Evolutionary conservation across 1,140 invertebrate species (phyloP), one percentile per base, ranked within the genome.

Genomic region (Catajapyx aquilonaris): DNA sequence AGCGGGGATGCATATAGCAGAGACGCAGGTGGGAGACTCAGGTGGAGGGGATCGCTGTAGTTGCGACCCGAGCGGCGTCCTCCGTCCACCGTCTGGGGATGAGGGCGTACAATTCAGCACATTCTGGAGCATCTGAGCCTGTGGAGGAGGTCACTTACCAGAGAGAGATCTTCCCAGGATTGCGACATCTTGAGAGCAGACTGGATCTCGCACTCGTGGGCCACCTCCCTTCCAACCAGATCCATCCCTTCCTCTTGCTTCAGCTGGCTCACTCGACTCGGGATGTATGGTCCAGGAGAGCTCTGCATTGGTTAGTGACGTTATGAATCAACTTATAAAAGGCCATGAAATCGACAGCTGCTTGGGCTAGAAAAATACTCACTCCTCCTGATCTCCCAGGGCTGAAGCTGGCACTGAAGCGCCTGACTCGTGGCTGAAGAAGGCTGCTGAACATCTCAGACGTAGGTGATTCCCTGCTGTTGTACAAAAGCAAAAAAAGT

Each of bases 241-340:
- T 59, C 55, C 45, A 54, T 51, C 39, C 52, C 57, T 47, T 61
- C 59, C 44, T 61, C 58, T 31, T 56, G 50, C 43, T 60, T 60
- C 11, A 61, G 46, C 44, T 57, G 53, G 41, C 51, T 52, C 18
- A 61, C 46, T 36, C 59, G 36, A 25, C 51, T 55, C 15, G 57
- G 54, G 11, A 56, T 37, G 44, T 44, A n/a, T n/a, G n/a, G n/a
- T n/a, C n/a, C n/a, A n/a, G n/a, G n/a, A n/a, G n/a, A n/a, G n/a
- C n/a, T n/a, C n/a, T 57, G 52, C 5, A 56, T 41, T 20, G 49
- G 51, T 39, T 51, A 46, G 42, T 49, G 31, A 35, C 44, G 48
- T 39, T 46, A 38, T 35, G 28, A 28, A 41, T 33, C 37, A 9
- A 44, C 20, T 5, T 18, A 19, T 20, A 34, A 15, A 20, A 16